Evolutionary conservation across 92 coral and sea anemone genomes (phyloP).

Genomic region (Zoanthus sociatus): DNA sequence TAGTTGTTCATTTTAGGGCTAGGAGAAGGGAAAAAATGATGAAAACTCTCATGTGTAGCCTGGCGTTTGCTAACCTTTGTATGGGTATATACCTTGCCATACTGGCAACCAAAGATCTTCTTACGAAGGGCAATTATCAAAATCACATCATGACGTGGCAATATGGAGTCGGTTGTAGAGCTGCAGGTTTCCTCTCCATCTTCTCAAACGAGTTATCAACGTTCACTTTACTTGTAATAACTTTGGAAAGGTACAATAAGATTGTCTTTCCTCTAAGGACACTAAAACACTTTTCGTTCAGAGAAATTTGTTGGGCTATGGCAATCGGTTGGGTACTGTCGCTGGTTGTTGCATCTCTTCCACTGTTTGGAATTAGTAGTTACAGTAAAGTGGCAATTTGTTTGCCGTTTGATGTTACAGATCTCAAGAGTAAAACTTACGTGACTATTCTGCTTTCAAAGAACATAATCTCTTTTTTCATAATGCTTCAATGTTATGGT

Average conservation of each 20-base stretch:
- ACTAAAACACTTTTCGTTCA: conserved; percentile 71
- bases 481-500: conserved; percentile 77
- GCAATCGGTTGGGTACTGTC: conserved; percentile 75
- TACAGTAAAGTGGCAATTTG: conserved; percentile 91
- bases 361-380: conserved; percentile 75
- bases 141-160: conserved; percentile 89
- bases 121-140: conserved; percentile 76
- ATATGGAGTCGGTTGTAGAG: conserved; percentile 76
- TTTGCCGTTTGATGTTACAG: conserved; percentile 85
- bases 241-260: conserved; percentile 84
- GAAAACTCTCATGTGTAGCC: conserved; percentile 81
- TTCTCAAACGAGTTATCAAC: conserved; percentile 91
- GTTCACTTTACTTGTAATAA: conserved; percentile 73
- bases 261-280: conserved; percentile 82
- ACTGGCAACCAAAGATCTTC: conserved; percentile 76
- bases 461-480: conserved; percentile 79
- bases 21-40: conserved; percentile 65
- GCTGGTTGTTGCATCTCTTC: conserved; percentile 73
- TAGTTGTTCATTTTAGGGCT: conserved; percentile 73
- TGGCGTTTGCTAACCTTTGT: conserved; percentile 89
- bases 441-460: conserved; percentile 82
- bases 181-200: conserved; percentile 84
- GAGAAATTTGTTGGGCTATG: conserved; percentile 60
- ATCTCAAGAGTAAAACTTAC: conserved; percentile 61
- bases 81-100: conserved; percentile 86